Base-by-base conservation (phyloP, 2,888 invertebrate genomes). In the Spialia ferax region DNA sequence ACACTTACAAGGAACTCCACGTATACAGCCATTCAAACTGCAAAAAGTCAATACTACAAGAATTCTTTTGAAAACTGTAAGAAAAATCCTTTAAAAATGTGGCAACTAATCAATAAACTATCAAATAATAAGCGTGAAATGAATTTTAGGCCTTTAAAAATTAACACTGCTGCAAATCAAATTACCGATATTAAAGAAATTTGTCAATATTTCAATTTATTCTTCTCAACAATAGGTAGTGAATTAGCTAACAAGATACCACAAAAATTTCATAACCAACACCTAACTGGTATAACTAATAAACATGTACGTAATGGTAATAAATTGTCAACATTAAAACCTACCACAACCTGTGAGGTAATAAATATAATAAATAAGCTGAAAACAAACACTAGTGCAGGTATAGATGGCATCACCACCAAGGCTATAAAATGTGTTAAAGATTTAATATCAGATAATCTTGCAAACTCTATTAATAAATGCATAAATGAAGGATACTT, bases 141-240 rank as follows among this genome's bases (percentile, higher is more conserved):
- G 18, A 45, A 45, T 45, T 18, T 8, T 45, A 45, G 10, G 10
- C 45, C 45, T 45, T 18, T 45, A 10, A 45, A 45, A 45, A 45
- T 45, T 45, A 45, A 45, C 7, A 45, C 45, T 10, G 1, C 15
- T 10, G 20, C 45, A 18, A 18, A 11, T 45, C 18, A 45, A 18
- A 8, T 45, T 20, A 45, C 45, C 1, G 45, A 48, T 48, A 48
- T 11, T 11, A 48, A 11, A 20, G 48, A 20, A 48, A 48, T 48
- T 18, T 48, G 48, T 20, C 11, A 48, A 48, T 48, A 48, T 11
- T 48, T 48, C 2, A 48, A 48, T 20, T 20, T 20, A 4, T 48
- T 48, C 48, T 48, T 48, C 48, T 48, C 48, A 11, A 48, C 48
- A 20, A 20, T 48, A 48, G 48, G 48, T 4, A 48, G 48, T 48